Evolutionary conservation across 2,797 vertebrate genomes (phyloP), one percentile per base, ranked within the genome.

Genomic region (Microctenopoma steveboyesi): DNA sequence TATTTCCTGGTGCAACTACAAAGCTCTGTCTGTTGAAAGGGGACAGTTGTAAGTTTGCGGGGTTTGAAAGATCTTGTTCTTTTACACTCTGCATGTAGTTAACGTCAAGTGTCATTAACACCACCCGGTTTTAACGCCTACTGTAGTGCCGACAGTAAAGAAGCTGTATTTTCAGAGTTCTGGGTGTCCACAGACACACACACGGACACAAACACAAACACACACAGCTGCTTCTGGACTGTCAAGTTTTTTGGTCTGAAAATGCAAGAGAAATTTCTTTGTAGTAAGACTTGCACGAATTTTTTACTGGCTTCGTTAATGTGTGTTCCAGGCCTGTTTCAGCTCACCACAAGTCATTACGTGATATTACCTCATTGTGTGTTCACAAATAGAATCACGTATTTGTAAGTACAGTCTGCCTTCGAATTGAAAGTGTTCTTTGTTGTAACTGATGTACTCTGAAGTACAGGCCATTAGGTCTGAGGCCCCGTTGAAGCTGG

Each of bases 1-100:
- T 86, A 85, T 90, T 91, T 91, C 89, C 89, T 91, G 88, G 86
- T 90, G 59, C 64, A 79, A 74, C 72, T 91, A 65, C 70, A 78
- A 78, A 83, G 86, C 76, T 83, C 83, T 80, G 83, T 37, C 64
- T 66, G 14, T 33, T 78, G 81, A 76, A 88, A 85, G 53, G 62
- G 59, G 52, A 61, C 66, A 90, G 82, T 89, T 90, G 83, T 76
- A 64, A 76, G 62, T 76, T 59, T 5, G 5, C 53, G 50, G 37
- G 0, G 55, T 54, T 42, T 27, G 14, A 7, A 8, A 16, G 14
- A 52, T 50, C 60, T 58, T 47, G 62, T 27, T 48, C n/a, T 16
- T 9, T 12, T 10, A 13, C 13, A 12, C 45, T 25, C n/a, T 9
- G 12, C 4, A 12, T 10, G 7, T 5, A 8, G 39, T 40, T 40